phyloP scores from a whole-genome alignment of 1,140 invertebrate species.

The Andrena cerasifolii region DNA sequence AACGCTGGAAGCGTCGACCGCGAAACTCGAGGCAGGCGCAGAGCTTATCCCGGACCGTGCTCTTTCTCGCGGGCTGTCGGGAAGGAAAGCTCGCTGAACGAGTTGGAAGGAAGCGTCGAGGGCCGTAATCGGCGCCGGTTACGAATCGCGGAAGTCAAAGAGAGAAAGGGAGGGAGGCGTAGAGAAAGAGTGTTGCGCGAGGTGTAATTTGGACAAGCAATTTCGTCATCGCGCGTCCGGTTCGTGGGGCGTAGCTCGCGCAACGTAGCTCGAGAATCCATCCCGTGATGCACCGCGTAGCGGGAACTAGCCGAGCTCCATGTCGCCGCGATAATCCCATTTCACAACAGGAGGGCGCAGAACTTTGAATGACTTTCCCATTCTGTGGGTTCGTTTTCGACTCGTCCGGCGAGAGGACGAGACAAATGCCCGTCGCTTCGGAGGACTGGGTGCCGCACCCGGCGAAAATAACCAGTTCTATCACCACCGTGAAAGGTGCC shows the following conservation, averaged over 20 bases:
- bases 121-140: neutral
- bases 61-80: neutral
- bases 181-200: neutral
- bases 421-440: conserved; percentile 77
- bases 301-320: neutral
- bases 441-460: conserved; percentile 75
- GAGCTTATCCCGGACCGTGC: neutral
- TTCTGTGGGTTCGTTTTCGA: conserved; percentile 78
- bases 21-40: conserved; percentile 5
- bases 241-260: neutral
- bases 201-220: neutral
- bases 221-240: neutral
- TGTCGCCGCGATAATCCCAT: neutral
- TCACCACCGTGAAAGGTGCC: conserved; percentile 67
- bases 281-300: neutral
- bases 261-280: neutral
- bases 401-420: conserved; percentile 77
- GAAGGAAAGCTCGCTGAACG: conserved; percentile 42
- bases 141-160: neutral
- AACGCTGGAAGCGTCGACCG: conserved; percentile 29
- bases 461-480: conserved; percentile 72
- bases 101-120: conserved; percentile 11
- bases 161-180: too few relatives aligned
- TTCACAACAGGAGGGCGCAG: conserved; percentile 11
- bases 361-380: conserved; percentile 78